Conservation (phyloP, 2,113 vertebrate genomes). For the Plectropomus leopardus region DNA sequence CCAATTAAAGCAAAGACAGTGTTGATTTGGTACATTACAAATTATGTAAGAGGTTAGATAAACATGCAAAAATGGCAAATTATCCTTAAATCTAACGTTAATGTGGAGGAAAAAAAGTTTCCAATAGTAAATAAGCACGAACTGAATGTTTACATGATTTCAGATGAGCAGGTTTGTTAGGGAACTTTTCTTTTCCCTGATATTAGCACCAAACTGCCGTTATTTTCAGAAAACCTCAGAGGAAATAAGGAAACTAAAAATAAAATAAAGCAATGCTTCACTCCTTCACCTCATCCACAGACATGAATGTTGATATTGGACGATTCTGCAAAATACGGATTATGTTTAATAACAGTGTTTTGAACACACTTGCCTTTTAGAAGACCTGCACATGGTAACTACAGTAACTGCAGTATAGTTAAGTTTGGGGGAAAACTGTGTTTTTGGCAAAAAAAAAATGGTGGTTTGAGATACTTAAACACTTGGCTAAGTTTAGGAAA, state of each 20-base stretch:
- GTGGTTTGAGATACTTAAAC: not conserved
- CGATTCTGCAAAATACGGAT: not conserved
- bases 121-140: not conserved
- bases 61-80: too few species aligned
- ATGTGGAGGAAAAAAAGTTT: not conserved
- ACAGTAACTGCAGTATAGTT: too few species aligned
- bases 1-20: too few species aligned
- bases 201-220: not conserved
- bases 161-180: not conserved
- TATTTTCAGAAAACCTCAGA: not conserved
- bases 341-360: not conserved
- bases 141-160: not conserved
- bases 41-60: too few species aligned
- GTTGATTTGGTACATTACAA: too few species aligned
- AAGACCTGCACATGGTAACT: not conserved
- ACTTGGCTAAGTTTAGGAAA: not conserved
- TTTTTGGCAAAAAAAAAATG: not conserved
- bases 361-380: not conserved
- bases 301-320: too few species aligned
- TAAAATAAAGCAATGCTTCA: not conserved
- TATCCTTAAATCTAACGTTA: not conserved
- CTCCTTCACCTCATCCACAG: not conserved
- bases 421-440: not conserved
- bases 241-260: too few species aligned
- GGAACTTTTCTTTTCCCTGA: not conserved